Percentiles rank a stretch among this genome's conserved stretches.
phyloP scores from a whole-genome alignment of 2,888 invertebrate genomes.

The Sminthurides aquaticus region DNA sequence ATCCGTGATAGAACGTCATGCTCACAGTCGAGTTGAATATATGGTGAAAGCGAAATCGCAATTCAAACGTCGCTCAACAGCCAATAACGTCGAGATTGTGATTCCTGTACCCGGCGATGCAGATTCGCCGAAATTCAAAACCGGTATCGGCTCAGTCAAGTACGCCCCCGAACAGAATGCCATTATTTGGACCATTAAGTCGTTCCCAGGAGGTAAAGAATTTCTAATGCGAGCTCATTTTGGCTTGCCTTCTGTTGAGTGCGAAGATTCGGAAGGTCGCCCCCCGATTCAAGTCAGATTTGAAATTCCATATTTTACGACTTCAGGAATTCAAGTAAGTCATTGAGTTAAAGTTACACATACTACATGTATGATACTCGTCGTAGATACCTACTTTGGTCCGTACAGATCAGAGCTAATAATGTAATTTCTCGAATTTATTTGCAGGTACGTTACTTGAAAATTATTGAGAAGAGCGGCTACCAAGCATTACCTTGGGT shows the following conservation, averaged over 20 bases:
- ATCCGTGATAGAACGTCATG: slow-evolving; percentile 94
- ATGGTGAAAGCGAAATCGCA: slow-evolving; percentile 99
- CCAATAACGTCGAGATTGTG: slow-evolving; percentile 96
- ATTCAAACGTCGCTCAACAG: slow-evolving; percentile 93
- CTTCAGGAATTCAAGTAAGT: slow-evolving; percentile 89
- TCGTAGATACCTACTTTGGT: too few species aligned
- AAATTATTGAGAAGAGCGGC: slow-evolving; percentile 98
- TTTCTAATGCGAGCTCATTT: slow-evolving; percentile 97
- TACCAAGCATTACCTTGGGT: slow-evolving; percentile 99
- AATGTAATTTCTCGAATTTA: background rate
- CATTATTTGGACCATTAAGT: slow-evolving; percentile 95
- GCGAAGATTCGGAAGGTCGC: slow-evolving; percentile 89
- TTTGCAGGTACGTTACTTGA: slow-evolving; percentile 71
- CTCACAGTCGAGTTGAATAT: slow-evolving; percentile 93
- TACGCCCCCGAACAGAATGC: slow-evolving; percentile 96
- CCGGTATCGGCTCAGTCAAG: slow-evolving; percentile 91
- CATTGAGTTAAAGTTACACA: background rate
- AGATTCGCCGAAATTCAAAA: slow-evolving; percentile 96
- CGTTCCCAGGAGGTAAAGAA: slow-evolving; percentile 96
- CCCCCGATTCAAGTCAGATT: slow-evolving; percentile 98
- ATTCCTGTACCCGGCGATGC: slow-evolving; percentile 95
- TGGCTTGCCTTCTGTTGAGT: slow-evolving; percentile 89
- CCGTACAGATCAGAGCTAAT: too few species aligned
- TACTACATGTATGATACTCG: background rate
- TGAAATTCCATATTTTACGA: slow-evolving; percentile 98